Evolutionary conservation across 2,888 invertebrate species (phyloP).

Genomic region (Tinea pellionella): DNA sequence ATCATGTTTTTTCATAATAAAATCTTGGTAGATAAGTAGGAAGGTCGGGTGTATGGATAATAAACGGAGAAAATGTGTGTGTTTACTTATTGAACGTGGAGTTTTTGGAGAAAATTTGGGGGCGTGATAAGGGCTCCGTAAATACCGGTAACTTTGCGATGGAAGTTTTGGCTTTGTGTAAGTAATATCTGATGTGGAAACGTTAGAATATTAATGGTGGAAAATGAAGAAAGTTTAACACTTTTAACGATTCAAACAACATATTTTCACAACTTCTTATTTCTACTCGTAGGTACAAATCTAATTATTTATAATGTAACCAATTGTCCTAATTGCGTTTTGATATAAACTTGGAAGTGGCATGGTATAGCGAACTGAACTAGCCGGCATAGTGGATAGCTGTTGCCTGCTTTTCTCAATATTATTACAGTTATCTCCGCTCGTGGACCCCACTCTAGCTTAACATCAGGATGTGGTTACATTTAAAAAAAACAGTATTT

Average conservation of each 20-base stretch:
- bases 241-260: neutral
- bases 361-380: too few species aligned
- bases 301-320: too few species aligned
- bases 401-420: too few species aligned
- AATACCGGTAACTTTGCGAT: slow-evolving; percentile 35
- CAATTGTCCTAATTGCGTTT: too few species aligned
- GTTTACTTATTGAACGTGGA: slow-evolving; percentile 26
- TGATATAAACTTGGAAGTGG: too few species aligned
- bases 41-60: slow-evolving; percentile 53
- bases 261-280: too few species aligned
- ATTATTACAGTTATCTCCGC: too few species aligned
- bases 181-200: slow-evolving; percentile 11
- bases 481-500: too few species aligned
- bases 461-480: too few species aligned
- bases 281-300: too few species aligned
- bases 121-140: slow-evolving; percentile 44
- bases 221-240: neutral
- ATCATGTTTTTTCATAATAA: slow-evolving; percentile 65
- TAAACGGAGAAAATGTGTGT: slow-evolving; percentile 59
- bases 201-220: neutral
- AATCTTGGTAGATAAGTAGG: slow-evolving; percentile 51
- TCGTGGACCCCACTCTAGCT: too few species aligned
- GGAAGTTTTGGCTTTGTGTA: slow-evolving; percentile 23
- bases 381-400: too few species aligned
- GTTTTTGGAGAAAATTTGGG: slow-evolving; percentile 35